Evolutionary conservation across 2,113 vertebrate species (phyloP).

Genomic region (Fregetta grallaria): DNA sequence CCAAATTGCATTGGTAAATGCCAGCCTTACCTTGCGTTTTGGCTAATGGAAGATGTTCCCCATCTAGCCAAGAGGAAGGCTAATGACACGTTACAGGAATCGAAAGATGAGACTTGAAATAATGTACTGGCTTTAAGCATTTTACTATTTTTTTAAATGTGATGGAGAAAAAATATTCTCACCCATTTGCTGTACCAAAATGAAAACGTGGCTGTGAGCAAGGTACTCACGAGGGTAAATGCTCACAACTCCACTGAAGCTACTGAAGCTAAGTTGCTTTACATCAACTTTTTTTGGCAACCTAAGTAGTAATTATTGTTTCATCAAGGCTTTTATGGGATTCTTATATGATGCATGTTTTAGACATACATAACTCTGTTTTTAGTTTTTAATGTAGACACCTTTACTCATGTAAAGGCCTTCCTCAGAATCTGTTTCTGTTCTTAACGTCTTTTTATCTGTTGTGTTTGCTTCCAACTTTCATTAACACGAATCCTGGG

Average conservation of each 20-base stretch:
- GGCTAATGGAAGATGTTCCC: not conserved
- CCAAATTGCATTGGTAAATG: not conserved
- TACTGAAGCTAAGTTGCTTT: not conserved
- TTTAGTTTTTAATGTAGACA: not conserved
- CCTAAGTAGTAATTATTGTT: constrained; percentile 24
- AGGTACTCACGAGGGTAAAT: not conserved
- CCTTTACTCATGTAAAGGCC: not conserved
- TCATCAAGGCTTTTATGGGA: not conserved
- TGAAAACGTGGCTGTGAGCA: not conserved
- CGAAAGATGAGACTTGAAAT: not conserved
- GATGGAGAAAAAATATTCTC: not conserved
- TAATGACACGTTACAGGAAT: not conserved
- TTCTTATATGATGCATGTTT: not conserved
- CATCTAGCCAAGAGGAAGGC: not conserved
- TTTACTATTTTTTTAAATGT: not conserved
- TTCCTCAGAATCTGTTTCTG: not conserved
- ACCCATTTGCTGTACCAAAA: not conserved
- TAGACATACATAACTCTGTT: not conserved
- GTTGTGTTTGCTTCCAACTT: constrained; percentile 7
- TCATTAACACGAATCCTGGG: constrained; percentile 46
- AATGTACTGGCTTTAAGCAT: not conserved
- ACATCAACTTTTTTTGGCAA: constrained; percentile 2
- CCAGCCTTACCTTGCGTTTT: not conserved
- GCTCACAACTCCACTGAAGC: not conserved
- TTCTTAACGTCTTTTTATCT: not conserved